Percentiles rank a stretch among this genome's conserved stretches.
Evolutionary conservation across 2,113 vertebrate genomes (phyloP).

Genomic region (Rhombomys opimus): DNA sequence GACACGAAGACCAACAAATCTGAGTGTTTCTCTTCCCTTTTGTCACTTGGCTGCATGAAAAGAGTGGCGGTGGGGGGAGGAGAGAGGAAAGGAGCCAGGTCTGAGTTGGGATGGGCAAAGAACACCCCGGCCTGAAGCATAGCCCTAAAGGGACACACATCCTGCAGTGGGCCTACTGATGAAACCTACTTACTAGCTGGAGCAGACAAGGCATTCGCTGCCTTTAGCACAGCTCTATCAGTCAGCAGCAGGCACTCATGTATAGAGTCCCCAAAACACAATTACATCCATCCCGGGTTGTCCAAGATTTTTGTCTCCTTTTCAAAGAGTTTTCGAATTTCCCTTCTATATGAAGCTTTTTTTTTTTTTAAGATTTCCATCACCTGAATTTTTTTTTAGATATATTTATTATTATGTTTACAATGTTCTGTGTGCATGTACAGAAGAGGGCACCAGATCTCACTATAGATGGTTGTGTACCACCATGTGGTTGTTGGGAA

Average conservation of each 20-base stretch:
- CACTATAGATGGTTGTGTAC: no score
- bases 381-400: no score
- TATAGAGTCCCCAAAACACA: background rate
- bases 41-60: background rate
- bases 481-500: no score
- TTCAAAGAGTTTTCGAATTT: conserved; percentile 19
- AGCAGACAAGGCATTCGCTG: background rate
- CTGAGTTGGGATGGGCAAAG: background rate
- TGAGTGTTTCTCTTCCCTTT: background rate
- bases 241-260: background rate
- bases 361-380: no score
- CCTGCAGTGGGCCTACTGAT: background rate
- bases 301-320: background rate
- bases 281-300: background rate
- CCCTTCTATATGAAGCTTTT: background rate
- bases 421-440: no score
- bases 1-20: background rate
- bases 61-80: background rate
- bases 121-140: background rate
- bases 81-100: background rate
- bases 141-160: background rate
- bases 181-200: background rate
- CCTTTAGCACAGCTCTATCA: no score
- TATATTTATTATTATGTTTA: no score
- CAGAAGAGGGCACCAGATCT: no score